Evolutionary conservation across 2,888 invertebrate genomes (phyloP).

Genomic region (Apotomis betuletana): DNA sequence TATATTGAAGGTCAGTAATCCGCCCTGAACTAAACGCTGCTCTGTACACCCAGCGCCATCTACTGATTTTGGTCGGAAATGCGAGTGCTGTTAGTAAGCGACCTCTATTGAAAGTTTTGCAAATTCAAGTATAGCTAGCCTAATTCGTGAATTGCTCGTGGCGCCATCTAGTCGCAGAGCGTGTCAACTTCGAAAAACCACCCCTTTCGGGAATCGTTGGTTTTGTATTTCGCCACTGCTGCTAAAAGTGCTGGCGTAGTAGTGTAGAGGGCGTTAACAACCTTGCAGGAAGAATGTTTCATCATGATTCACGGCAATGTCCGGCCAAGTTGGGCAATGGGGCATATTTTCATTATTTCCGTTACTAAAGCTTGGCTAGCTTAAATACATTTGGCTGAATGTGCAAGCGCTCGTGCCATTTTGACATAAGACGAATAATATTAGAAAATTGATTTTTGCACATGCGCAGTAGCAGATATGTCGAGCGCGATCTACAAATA

Average conservation of each 20-base stretch:
- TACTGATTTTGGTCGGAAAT: background rate
- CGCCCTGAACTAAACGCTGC: background rate
- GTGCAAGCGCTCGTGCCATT: no score
- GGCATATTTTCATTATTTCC: no score
- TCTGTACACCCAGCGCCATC: constrained; percentile 23
- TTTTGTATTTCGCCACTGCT: background rate
- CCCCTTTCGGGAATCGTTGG: background rate
- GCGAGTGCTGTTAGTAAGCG: background rate
- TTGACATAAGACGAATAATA: no score
- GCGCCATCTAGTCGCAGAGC: constrained; percentile 21
- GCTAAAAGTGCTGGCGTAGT: background rate
- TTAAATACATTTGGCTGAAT: no score
- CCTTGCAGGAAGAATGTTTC: background rate
- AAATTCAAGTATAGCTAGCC: background rate
- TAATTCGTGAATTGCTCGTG: background rate
- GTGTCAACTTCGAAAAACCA: background rate
- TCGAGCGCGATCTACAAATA: no score
- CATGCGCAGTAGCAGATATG: no score
- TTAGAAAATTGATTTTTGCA: no score
- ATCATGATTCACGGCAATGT: no score
- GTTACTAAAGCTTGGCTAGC: no score
- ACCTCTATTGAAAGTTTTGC: background rate
- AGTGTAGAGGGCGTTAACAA: constrained; percentile 7
- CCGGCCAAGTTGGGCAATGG: no score
- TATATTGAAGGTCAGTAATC: background rate